phyloP scores from a whole-genome alignment of 1,140 invertebrate genomes.

The Drosophila auraria region DNA sequence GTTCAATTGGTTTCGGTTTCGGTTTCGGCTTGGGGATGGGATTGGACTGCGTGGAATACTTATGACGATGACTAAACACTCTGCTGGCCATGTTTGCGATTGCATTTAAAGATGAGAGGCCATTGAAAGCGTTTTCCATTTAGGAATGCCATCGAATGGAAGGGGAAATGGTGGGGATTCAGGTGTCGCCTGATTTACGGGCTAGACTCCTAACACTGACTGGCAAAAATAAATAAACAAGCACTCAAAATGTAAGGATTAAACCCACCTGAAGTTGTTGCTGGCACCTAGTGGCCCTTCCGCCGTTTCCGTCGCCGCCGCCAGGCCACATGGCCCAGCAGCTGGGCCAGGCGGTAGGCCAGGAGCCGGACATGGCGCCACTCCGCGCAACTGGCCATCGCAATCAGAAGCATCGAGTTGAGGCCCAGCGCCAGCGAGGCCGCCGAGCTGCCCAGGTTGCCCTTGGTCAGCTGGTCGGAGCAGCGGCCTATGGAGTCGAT shows the following conservation, averaged over 20 bases:
- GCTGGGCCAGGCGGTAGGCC: conserved; percentile 45
- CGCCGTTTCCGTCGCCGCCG: conserved; percentile 65
- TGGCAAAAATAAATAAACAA: not conserved
- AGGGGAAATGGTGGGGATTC: not conserved
- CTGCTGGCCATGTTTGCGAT: conserved; percentile 47
- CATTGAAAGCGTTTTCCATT: conserved; percentile 50
- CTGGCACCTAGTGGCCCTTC: conserved; percentile 44
- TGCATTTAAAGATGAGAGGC: conserved; percentile 67
- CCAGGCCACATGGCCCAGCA: conserved; percentile 59
- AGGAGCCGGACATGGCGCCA: conserved; percentile 62
- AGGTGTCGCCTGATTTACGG: conserved; percentile 12
- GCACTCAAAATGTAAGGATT: not conserved
- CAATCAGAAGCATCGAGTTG: conserved; percentile 75
- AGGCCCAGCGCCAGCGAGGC: conserved; percentile 70
- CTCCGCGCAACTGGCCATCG: conserved; percentile 69
- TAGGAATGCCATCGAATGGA: not conserved
- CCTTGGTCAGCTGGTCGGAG: conserved; percentile 88
- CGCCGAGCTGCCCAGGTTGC: conserved; percentile 87
- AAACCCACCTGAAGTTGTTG: conserved; percentile 1
- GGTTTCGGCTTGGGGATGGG: not conserved
- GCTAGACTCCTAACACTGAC: not conserved
- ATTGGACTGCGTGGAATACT: conserved; percentile 37
- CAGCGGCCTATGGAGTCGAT: conserved; percentile 89
- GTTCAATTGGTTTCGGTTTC: conserved; percentile 44
- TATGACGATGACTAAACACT: conserved; percentile 51